These are phyloP conservation scores for Brenthis daphne DNA, from an alignment of 2,888 invertebrate genomes.

Conservation along the genomic window DNA sequence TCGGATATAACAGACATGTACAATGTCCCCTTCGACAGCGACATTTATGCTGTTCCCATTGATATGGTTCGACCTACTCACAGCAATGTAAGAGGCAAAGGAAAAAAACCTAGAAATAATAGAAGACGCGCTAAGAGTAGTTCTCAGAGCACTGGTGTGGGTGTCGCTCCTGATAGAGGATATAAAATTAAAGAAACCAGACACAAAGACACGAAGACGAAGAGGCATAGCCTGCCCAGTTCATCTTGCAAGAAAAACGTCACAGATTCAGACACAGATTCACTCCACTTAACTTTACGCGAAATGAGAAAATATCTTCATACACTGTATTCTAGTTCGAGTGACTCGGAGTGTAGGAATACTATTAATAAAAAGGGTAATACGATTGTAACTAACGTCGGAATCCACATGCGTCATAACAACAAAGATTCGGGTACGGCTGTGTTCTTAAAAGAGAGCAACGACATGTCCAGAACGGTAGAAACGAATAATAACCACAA, in stretches of 20 bases:
- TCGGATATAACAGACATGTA: slow-evolving; percentile 92
- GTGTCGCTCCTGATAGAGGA: slow-evolving; percentile 52
- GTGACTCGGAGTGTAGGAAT: slow-evolving; percentile 83
- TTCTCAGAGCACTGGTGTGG: slow-evolving; percentile 52
- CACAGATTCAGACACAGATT: slow-evolving; percentile 84
- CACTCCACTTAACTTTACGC: slow-evolving; percentile 91
- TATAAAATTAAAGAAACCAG: slow-evolving; percentile 60
- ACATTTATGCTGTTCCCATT: slow-evolving; percentile 92
- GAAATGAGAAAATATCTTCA: slow-evolving; percentile 93
- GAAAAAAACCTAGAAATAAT: slow-evolving; percentile 63
- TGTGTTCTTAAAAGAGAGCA: slow-evolving; percentile 63
- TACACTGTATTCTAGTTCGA: slow-evolving; percentile 89
- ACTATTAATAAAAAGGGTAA: slow-evolving; percentile 75
- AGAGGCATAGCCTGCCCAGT: slow-evolving; percentile 87
- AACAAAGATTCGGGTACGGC: slow-evolving; percentile 60
- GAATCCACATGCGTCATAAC: slow-evolving; percentile 59
- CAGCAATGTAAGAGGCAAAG: slow-evolving; percentile 61
- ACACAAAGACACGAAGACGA: slow-evolving; percentile 73
- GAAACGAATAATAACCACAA: slow-evolving; percentile 77
- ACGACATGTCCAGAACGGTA: slow-evolving; percentile 56
- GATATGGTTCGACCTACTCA: slow-evolving; percentile 87
- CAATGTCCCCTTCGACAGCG: slow-evolving; percentile 94
- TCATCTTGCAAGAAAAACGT: slow-evolving; percentile 81
- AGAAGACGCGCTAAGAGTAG: slow-evolving; percentile 70
- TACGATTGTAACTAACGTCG: slow-evolving; percentile 72